Conservation (phyloP, 2,888 invertebrate genomes). For the Lamellibrachia columna region DNA sequence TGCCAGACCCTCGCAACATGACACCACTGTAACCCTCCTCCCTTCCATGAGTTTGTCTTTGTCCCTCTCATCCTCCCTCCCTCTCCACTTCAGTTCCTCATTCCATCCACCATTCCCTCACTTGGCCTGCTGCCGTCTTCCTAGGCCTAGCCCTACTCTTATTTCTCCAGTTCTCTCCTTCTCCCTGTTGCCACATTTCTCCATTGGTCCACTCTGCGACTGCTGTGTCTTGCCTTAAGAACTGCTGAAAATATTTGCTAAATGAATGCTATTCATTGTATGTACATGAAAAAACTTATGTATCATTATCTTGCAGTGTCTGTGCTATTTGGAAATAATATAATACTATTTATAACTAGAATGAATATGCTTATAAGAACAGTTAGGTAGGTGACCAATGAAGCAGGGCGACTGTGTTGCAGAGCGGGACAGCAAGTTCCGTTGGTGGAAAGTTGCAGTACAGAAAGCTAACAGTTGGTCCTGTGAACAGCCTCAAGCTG, state of each 20-base stretch:
- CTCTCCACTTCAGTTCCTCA: no score
- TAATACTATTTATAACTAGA: background rate
- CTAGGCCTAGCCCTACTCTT: no score
- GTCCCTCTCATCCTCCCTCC: no score
- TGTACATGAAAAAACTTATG: background rate
- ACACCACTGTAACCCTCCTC: background rate
- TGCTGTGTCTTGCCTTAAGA: background rate
- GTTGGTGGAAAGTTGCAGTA: conserved; percentile 95
- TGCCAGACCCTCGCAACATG: no score
- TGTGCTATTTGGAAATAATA: background rate
- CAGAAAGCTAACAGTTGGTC: conserved; percentile 90
- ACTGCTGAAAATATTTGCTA: background rate
- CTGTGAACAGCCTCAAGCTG: background rate
- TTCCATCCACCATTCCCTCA: no score
- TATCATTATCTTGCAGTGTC: background rate
- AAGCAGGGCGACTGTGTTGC: conserved; percentile 37
- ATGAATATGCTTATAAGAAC: background rate
- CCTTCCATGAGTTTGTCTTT: no score
- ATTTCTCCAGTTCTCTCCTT: no score
- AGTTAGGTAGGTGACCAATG: background rate
- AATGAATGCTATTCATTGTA: background rate
- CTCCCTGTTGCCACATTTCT: no score
- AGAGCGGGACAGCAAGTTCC: conserved; percentile 86
- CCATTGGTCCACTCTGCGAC: background rate
- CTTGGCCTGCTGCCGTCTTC: no score